These are phyloP conservation scores for Australoheros scitulus DNA, from an alignment of 2,113 vertebrate species.

Conservation along the genomic window DNA sequence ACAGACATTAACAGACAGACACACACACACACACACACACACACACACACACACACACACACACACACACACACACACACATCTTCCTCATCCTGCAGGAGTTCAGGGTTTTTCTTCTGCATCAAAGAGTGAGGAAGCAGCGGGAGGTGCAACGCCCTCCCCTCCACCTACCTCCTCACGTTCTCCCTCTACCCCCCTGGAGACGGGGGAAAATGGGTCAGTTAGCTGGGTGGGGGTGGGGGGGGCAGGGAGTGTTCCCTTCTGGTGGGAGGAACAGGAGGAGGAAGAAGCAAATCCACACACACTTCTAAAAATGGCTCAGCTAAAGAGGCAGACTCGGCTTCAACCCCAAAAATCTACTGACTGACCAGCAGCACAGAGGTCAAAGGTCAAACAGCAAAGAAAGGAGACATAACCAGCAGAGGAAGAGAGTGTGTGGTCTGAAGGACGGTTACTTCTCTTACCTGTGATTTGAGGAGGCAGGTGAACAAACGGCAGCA, in stretches of 20 bases:
- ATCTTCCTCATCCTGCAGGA: neutral
- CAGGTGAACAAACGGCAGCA: neutral
- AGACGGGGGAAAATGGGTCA: slow-evolving; percentile 75
- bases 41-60: too few species aligned
- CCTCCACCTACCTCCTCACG: neutral
- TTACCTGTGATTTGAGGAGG: slow-evolving; percentile 28
- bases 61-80: neutral
- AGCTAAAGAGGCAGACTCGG: neutral
- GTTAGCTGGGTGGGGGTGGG: slow-evolving; percentile 35
- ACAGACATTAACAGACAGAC: neutral
- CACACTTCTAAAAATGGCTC: neutral
- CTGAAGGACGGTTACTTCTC: neutral
- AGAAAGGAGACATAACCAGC: neutral
- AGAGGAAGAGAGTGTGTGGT: too few species aligned
- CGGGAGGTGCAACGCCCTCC: slow-evolving; percentile 14
- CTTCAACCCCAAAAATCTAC: neutral
- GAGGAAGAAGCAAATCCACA: neutral
- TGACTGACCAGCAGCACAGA: neutral
- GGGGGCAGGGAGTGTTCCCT: slow-evolving; percentile 23
- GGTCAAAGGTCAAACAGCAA: neutral
- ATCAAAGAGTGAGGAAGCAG: slow-evolving; percentile 43
- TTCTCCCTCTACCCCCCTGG: neutral
- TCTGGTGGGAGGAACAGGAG: slow-evolving; percentile 22
- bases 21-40: neutral
- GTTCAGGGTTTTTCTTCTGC: slow-evolving; percentile 14